Evolutionary conservation across 2,888 invertebrate species (phyloP).

Genomic region (Nesidiocoris tenuis): DNA sequence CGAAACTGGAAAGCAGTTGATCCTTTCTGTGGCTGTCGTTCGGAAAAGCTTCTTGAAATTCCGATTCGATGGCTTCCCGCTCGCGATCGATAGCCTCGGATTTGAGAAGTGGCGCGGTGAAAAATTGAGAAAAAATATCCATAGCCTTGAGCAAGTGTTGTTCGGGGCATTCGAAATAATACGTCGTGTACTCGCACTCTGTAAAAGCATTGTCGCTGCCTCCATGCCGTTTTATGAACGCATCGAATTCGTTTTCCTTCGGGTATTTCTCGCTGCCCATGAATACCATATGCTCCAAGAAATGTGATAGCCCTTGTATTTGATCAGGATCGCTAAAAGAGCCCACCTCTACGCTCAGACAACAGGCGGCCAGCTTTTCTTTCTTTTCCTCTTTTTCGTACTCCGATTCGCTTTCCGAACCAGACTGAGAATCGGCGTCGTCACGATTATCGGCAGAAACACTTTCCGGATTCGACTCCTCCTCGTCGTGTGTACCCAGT

Average conservation of each 20-base stretch:
- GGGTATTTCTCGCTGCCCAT: conserved; percentile 92
- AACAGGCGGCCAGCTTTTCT: conserved; percentile 66
- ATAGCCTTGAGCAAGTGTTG: conserved; percentile 72
- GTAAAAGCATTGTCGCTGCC: conserved; percentile 71
- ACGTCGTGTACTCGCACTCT: conserved; percentile 81
- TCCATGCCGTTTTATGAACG: conserved; percentile 78
- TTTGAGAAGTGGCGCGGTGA: conserved; percentile 81
- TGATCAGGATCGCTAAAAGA: conserved; percentile 74
- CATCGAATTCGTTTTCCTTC: conserved; percentile 80
- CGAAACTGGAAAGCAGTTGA: conserved; percentile 71
- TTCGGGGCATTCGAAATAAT: conserved; percentile 85
- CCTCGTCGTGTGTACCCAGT: conserved; percentile 39
- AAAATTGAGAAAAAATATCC: conserved; percentile 86
- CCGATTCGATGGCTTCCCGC: conserved; percentile 86
- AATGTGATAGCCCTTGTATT: conserved; percentile 80
- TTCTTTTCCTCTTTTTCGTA: conserved; percentile 45
- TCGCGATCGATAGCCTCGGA: conserved; percentile 83
- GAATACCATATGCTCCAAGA: conserved; percentile 90
- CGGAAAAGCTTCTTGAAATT: conserved; percentile 78
- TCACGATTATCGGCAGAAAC: background rate
- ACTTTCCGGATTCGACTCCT: conserved; percentile 7
- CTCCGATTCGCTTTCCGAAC: conserved; percentile 1
- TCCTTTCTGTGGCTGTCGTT: conserved; percentile 74
- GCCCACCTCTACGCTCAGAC: conserved; percentile 73
- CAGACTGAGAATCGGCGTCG: background rate